A percentile compares a stretch with the other conserved stretches of the same genome.
These are phyloP conservation scores for Eristalis arbustorum DNA, from an alignment of 2,888 invertebrate genomes.

Conservation along the genomic window DNA sequence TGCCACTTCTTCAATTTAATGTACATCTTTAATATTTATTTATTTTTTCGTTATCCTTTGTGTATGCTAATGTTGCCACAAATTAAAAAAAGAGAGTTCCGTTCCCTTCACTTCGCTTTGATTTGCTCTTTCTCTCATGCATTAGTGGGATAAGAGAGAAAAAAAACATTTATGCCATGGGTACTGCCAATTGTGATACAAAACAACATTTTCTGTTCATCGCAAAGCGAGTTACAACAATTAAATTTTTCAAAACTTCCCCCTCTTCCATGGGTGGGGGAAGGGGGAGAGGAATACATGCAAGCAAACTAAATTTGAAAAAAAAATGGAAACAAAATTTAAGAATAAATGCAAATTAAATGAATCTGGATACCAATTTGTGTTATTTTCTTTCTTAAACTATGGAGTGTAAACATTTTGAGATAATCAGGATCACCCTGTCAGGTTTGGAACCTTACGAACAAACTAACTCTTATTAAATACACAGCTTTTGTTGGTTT, in stretches of 20 bases:
- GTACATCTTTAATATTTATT: slow-evolving; percentile 31
- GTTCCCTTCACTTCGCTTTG: not conserved
- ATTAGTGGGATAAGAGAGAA: not conserved
- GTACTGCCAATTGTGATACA: not conserved
- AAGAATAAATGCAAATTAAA: slow-evolving; percentile 59
- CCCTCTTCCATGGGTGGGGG: not conserved
- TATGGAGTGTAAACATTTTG: slow-evolving; percentile 67
- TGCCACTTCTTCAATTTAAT: slow-evolving; percentile 24
- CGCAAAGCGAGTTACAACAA: not conserved
- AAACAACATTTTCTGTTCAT: not conserved
- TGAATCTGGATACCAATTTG: slow-evolving; percentile 57
- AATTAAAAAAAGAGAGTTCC: not conserved
- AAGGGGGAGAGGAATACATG: not conserved
- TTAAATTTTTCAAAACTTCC: not conserved
- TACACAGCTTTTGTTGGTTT: slow-evolving; percentile 45
- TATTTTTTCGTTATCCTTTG: not conserved
- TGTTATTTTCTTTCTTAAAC: slow-evolving; percentile 47
- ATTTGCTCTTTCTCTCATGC: not conserved
- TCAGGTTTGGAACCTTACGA: slow-evolving; percentile 38
- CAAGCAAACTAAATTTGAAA: slow-evolving; percentile 12
- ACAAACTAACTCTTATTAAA: slow-evolving; percentile 56
- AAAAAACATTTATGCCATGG: slow-evolving; percentile 7
- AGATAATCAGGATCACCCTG: slow-evolving; percentile 49
- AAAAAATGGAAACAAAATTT: not conserved
- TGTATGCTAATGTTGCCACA: slow-evolving; percentile 23